These are phyloP conservation scores for Netelia inedita DNA, from an alignment of 2,888 invertebrate genomes.

Conservation along the genomic window DNA sequence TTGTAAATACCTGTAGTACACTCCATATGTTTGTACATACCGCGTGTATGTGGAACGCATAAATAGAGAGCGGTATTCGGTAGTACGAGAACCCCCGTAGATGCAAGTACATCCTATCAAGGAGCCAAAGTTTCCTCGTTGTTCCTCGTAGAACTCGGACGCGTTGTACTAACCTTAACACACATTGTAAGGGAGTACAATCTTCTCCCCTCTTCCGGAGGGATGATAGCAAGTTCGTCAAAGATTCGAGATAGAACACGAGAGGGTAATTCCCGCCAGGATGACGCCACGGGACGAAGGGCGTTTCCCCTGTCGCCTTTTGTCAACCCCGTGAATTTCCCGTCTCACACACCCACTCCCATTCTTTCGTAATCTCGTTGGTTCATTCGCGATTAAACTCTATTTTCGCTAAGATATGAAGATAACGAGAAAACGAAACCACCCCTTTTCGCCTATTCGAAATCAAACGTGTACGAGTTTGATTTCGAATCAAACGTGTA, in stretches of 20 bases:
- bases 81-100: not conserved
- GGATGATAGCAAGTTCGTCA: constrained; percentile 50
- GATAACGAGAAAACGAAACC: too few species aligned
- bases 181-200: not conserved
- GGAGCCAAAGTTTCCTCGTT: constrained; percentile 19
- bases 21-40: not conserved
- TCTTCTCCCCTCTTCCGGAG: constrained; percentile 26
- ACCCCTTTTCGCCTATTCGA: too few species aligned
- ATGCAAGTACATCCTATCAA: not conserved
- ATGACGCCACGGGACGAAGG: not conserved
- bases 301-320: not conserved
- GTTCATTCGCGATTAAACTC: not conserved
- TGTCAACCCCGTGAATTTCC: not conserved
- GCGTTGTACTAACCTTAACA: not conserved
- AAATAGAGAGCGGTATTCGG: not conserved
- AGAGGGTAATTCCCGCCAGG: constrained; percentile 34
- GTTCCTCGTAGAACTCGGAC: constrained; percentile 1
- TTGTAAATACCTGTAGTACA: not conserved
- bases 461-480: too few species aligned
- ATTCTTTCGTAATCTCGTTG: not conserved
- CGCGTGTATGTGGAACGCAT: constrained; percentile 8
- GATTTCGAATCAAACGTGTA: too few species aligned
- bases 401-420: not conserved
- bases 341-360: not conserved
- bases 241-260: constrained; percentile 54